phyloP scores from a whole-genome alignment of 2,113 vertebrate genomes.

The Chrysochloris asiatica region DNA sequence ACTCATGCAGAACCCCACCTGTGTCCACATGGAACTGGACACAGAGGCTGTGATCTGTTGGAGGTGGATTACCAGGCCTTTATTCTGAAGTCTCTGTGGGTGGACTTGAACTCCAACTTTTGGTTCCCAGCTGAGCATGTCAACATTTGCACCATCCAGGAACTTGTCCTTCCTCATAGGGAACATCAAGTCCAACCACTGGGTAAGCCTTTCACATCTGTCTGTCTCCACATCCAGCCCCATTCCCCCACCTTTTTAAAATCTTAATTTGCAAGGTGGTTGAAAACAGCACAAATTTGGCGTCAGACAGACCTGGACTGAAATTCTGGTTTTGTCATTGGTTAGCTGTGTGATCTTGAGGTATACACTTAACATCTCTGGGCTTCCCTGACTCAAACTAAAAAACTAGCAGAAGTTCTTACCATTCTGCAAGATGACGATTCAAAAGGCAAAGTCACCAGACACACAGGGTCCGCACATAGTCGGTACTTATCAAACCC shows the following conservation, averaged over 20 bases:
- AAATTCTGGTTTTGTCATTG: not conserved
- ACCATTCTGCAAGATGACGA: not conserved
- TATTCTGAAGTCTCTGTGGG: not conserved
- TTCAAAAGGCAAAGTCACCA: not conserved
- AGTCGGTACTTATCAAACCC: not conserved
- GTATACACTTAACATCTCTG: not conserved
- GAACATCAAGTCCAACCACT: not conserved
- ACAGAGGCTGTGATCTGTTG: not conserved
- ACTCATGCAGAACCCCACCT: not conserved
- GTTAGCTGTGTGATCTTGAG: not conserved
- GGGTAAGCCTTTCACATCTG: not conserved
- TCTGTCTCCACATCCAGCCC: not conserved
- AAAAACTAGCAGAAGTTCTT: not conserved
- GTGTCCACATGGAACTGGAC: not conserved
- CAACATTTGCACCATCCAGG: not conserved
- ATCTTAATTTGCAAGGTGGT: not conserved
- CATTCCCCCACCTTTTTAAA: not conserved
- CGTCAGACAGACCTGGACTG: not conserved
- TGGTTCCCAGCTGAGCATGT: not conserved
- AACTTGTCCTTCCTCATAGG: not conserved
- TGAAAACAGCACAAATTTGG: not conserved
- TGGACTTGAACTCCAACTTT: not conserved
- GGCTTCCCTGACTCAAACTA: not conserved
- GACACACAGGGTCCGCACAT: not conserved
- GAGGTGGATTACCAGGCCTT: not conserved